These are phyloP conservation scores for Eueremaeus valkanovi DNA, from an alignment of 2,888 invertebrate species.

Conservation along the genomic window DNA sequence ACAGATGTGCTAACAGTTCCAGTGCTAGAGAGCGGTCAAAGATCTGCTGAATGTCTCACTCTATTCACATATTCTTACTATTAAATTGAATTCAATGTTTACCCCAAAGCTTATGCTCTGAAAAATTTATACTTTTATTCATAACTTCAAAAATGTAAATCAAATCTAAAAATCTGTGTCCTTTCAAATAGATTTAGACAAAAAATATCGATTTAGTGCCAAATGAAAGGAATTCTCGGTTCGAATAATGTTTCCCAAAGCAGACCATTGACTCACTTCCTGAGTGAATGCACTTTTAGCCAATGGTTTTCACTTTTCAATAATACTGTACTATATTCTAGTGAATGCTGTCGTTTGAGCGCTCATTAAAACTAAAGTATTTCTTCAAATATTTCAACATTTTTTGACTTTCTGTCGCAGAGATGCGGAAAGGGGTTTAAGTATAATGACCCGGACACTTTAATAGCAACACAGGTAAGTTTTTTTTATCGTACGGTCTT, in stretches of 20 bases:
- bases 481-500: no score
- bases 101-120: background rate
- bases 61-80: slow-evolving; percentile 26
- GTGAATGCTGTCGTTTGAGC: no score
- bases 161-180: slow-evolving; percentile 1
- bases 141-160: slow-evolving; percentile 6
- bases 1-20: background rate
- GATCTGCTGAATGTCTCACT: background rate
- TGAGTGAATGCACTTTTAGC: background rate
- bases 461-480: no score
- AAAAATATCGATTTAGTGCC: slow-evolving; percentile 9
- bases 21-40: slow-evolving; percentile 2
- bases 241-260: slow-evolving; percentile 17
- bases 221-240: background rate
- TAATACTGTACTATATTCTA: no score
- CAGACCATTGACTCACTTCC: slow-evolving; percentile 6
- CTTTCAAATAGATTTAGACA: background rate
- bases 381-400: no score
- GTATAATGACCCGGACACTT: no score
- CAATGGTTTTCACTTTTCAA: no score
- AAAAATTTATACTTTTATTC: slow-evolving; percentile 54
- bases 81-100: slow-evolving; percentile 25
- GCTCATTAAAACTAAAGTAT: no score
- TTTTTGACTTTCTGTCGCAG: no score
- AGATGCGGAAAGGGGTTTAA: no score